These are phyloP conservation scores for Chaenocephalus aceratus DNA, from an alignment of 2,113 vertebrate genomes.

Conservation along the genomic window DNA sequence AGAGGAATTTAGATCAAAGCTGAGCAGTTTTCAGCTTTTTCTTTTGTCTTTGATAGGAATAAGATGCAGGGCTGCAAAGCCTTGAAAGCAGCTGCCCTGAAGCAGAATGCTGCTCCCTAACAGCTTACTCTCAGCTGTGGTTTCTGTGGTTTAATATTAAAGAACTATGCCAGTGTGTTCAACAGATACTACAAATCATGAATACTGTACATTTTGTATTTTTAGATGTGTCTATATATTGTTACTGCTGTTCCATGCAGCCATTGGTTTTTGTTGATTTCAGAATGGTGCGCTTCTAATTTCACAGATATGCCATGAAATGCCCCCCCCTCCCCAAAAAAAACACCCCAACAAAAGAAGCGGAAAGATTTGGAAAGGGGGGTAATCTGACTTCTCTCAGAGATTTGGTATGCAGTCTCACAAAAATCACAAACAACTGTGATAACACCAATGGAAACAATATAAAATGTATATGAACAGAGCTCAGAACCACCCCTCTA, in stretches of 20 bases:
- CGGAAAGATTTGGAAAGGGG: no score
- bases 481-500: no score
- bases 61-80: conserved; percentile 11
- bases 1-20: conserved; percentile 33
- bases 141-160: conserved; percentile 6
- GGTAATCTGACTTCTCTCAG: no score
- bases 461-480: no score
- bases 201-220: background rate
- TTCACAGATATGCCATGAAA: no score
- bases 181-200: background rate
- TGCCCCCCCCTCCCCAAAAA: no score
- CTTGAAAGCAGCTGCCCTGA: conserved; percentile 41
- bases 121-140: conserved; percentile 28
- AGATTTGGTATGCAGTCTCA: no score
- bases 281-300: background rate
- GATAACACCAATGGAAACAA: no score
- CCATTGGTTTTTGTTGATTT: conserved; percentile 2
- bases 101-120: conserved; percentile 40
- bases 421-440: no score
- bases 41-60: conserved; percentile 52
- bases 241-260: background rate
- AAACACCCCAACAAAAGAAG: no score
- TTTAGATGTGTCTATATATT: background rate
- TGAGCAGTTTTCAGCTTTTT: conserved; percentile 53
- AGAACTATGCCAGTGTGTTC: background rate